phyloP scores from a whole-genome alignment of 2,888 invertebrate species.

The Drosophila picticornis region DNA sequence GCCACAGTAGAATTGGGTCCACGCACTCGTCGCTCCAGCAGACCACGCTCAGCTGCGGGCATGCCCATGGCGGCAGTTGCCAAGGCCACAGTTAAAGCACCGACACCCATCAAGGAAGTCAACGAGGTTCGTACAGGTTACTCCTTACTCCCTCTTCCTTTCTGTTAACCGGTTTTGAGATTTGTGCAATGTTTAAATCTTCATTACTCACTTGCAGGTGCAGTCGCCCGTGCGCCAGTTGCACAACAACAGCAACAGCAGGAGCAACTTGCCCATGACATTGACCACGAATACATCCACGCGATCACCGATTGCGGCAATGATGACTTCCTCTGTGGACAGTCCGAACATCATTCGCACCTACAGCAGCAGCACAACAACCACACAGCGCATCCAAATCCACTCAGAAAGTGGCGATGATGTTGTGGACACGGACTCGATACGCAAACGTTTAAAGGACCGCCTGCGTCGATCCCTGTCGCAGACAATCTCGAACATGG shows the following conservation, averaged over 20 bases:
- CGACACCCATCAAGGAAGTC: conserved; percentile 77
- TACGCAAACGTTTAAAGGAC: conserved; percentile 81
- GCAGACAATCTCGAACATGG: conserved; percentile 71
- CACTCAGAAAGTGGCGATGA: conserved; percentile 67
- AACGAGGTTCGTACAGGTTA: conserved; percentile 66
- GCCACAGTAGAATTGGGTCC: conserved; percentile 27
- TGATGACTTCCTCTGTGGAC: conserved; percentile 73
- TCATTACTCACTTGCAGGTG: conserved; percentile 22
- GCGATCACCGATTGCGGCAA: conserved; percentile 50
- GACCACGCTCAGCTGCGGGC: conserved; percentile 85
- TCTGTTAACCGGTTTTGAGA: background rate
- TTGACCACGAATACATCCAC: conserved; percentile 77
- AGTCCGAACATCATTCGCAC: conserved; percentile 71
- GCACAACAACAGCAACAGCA: conserved; percentile 5
- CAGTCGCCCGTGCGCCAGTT: conserved; percentile 42
- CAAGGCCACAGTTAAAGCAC: conserved; percentile 59
- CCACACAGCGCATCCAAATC: conserved; percentile 81
- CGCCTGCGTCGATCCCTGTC: conserved; percentile 83
- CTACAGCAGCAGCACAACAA: conserved; percentile 71
- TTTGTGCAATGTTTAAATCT: background rate
- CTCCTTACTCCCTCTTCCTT: background rate
- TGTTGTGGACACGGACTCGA: conserved; percentile 72
- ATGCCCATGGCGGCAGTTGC: conserved; percentile 47
- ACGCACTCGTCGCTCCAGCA: conserved; percentile 86
- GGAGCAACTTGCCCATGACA: conserved; percentile 71